Evolutionary conservation across 2,888 invertebrate species (phyloP).

Genomic region (Orgyia antiqua): DNA sequence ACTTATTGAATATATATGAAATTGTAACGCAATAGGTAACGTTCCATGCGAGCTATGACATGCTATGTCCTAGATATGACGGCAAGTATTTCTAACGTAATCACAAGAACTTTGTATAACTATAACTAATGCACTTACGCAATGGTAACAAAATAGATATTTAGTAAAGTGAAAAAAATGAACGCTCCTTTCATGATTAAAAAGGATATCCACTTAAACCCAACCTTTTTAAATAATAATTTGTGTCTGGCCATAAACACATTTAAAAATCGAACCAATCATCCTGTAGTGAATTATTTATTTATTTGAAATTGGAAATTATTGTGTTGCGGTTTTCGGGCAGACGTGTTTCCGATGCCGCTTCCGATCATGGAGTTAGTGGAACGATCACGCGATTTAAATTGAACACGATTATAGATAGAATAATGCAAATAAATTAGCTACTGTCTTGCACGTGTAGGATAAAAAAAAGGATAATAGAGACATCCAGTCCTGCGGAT

Average conservation of each 20-base stretch:
- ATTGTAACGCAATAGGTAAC: constrained; percentile 59
- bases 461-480: constrained; percentile 32
- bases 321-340: constrained; percentile 67
- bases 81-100: constrained; percentile 55
- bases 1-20: constrained; percentile 63
- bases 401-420: constrained; percentile 33
- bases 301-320: constrained; percentile 70
- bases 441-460: constrained; percentile 28
- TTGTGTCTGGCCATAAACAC: constrained; percentile 41
- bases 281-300: constrained; percentile 63
- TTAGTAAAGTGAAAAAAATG: too few relatives aligned
- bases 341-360: constrained; percentile 72
- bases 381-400: constrained; percentile 62
- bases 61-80: constrained; percentile 71
- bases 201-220: constrained; percentile 39
- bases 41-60: constrained; percentile 65
- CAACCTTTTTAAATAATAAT: constrained; percentile 40
- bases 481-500: constrained; percentile 47
- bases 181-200: constrained; percentile 27
- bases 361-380: constrained; percentile 57
- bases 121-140: constrained; percentile 28
- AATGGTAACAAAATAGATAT: constrained; percentile 34
- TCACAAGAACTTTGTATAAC: constrained; percentile 42
- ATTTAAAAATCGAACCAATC: constrained; percentile 36
- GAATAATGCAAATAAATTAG: constrained; percentile 31